Evolutionary conservation across 2,113 vertebrate species (phyloP).

Genomic region (Merops nubicus): DNA sequence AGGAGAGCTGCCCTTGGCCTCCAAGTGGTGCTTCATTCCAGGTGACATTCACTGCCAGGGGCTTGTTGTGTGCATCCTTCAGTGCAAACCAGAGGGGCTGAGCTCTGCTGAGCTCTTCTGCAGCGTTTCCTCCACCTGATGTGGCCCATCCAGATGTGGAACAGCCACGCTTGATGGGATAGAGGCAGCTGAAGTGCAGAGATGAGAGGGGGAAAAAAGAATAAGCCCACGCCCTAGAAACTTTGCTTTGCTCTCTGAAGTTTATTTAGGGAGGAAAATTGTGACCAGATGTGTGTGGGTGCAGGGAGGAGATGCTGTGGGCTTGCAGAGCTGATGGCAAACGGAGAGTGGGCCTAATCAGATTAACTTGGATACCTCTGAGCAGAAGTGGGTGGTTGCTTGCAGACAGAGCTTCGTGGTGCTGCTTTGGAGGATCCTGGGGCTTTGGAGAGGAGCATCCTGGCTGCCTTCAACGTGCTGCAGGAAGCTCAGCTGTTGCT

Average conservation of each 20-base stretch:
- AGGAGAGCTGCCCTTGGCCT: not conserved
- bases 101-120: not conserved
- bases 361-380: not conserved
- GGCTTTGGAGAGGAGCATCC: fast-evolving
- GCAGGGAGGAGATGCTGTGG: constrained; percentile 33
- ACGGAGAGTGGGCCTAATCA: not conserved
- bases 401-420: not conserved
- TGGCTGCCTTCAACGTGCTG: fast-evolving
- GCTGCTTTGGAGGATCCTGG: not conserved
- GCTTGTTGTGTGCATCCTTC: not conserved
- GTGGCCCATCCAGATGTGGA: not conserved
- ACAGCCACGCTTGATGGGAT: not conserved
- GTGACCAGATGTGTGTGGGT: constrained; percentile 59
- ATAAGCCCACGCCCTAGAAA: not conserved
- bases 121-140: not conserved
- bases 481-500: not conserved
- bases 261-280: not conserved
- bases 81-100: not conserved
- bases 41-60: not conserved
- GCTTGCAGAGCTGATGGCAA: constrained; percentile 20
- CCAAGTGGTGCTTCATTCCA: not conserved
- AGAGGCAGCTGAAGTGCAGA: not conserved
- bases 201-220: not conserved
- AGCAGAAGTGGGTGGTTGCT: not conserved
- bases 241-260: not conserved